Evolutionary conservation across 2,888 invertebrate genomes (phyloP).

Genomic region (Crepidodera aurea): DNA sequence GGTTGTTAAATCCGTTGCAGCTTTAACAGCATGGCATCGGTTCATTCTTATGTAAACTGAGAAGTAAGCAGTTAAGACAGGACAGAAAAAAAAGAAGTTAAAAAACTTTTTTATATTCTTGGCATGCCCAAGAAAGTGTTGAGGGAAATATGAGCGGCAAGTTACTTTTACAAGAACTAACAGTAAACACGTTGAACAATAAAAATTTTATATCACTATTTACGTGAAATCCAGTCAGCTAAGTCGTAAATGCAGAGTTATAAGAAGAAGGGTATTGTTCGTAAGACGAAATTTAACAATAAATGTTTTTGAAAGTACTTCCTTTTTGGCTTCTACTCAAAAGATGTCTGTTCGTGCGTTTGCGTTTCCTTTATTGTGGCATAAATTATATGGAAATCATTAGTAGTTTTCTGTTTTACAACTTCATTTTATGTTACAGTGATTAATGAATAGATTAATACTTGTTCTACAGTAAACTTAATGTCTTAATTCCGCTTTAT

Average conservation of each 20-base stretch:
- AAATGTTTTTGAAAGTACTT: conserved; percentile 10
- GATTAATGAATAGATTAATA: background rate
- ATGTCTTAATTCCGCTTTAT: background rate
- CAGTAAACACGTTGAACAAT: conserved; percentile 14
- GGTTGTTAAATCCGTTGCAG: no score
- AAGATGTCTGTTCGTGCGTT: background rate
- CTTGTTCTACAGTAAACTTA: background rate
- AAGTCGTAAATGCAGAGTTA: conserved; percentile 13
- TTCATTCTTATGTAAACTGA: conserved; percentile 4
- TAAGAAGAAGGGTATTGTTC: conserved; percentile 4
- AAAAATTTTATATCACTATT: conserved; percentile 14
- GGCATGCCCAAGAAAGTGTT: conserved; percentile 10
- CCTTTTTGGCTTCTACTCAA: conserved; percentile 8
- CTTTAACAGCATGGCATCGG: background rate
- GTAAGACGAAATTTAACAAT: conserved; percentile 7
- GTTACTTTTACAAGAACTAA: background rate
- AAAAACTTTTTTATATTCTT: conserved; percentile 5
- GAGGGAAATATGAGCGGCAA: conserved; percentile 9
- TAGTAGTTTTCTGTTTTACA: background rate
- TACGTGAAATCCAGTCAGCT: conserved; percentile 6
- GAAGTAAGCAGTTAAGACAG: background rate
- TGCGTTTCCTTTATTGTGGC: conserved; percentile 2
- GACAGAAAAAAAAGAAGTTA: background rate
- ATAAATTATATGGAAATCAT: conserved; percentile 9
- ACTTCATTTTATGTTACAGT: background rate